Evolutionary conservation across 1,140 invertebrate species (phyloP).

Genomic region (Leptonema lineaticorne): DNA sequence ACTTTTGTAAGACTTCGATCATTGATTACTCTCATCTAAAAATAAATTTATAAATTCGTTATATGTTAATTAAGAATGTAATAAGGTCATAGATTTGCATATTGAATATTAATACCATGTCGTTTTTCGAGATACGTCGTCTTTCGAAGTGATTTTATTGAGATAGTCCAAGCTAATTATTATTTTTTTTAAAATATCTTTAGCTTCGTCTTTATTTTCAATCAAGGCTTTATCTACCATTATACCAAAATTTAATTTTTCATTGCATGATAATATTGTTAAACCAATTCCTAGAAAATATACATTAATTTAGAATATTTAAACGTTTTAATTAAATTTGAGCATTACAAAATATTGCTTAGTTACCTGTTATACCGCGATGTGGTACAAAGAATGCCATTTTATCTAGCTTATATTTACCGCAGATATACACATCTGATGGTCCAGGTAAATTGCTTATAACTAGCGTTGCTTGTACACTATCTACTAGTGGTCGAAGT

Average conservation of each 20-base stretch:
- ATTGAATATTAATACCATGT: too few relatives aligned
- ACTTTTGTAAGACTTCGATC: too few relatives aligned
- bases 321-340: not conserved
- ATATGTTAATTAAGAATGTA: too few relatives aligned
- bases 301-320: slow-evolving; percentile 7
- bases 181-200: slow-evolving; percentile 47
- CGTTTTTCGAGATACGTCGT: slow-evolving; percentile 27
- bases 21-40: too few relatives aligned
- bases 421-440: slow-evolving; percentile 44
- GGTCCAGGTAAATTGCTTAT: slow-evolving; percentile 54
- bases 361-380: slow-evolving; percentile 51
- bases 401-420: slow-evolving; percentile 46
- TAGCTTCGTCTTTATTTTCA: slow-evolving; percentile 44
- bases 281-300: slow-evolving; percentile 50
- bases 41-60: too few relatives aligned
- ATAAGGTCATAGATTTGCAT: too few relatives aligned
- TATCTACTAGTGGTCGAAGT: slow-evolving; percentile 45
- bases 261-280: slow-evolving; percentile 49
- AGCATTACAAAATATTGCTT: not conserved
- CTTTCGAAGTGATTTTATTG: slow-evolving; percentile 40
- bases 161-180: slow-evolving; percentile 47
- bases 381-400: slow-evolving; percentile 53
- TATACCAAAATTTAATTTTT: slow-evolving; percentile 47
- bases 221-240: slow-evolving; percentile 48
- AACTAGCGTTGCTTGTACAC: slow-evolving; percentile 49